Evolutionary conservation across 2,888 invertebrate species (phyloP), one percentile per base, ranked within the genome.

Genomic region (Chaetoderma sp.): DNA sequence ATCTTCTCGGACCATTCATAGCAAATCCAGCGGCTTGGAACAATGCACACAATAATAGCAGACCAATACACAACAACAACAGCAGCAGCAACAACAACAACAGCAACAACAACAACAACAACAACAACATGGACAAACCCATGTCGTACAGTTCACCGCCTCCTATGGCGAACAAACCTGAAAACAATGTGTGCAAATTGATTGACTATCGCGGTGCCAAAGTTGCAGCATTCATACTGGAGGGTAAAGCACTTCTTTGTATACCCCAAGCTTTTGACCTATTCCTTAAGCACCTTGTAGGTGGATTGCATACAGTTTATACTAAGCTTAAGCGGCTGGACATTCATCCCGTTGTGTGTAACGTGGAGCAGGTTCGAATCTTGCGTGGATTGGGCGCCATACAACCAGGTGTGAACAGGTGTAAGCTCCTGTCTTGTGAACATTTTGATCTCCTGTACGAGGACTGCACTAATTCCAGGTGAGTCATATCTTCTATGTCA

Each of bases 401-500:
- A 84, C 98, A 99, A 89, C 98, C 98, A 50, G 99, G 99, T 77
- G 99, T 99, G 87, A 99, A 99, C 91, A 92, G 99, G 85, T 99
- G 99, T 91, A 99, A 99, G 90, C 91, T 99, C 86, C 93, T 99
- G 79, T 94, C 95, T 85, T 97, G 97, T 90, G 95, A 95, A 89
- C 98, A 99, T 91, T 99, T 99, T 90, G 98, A 99, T 90, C 92
- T 95, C 78, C 93, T 99, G 81, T 98, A 96, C 90, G 93, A 96
- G 88, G 99, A 99, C 92, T 99, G 99, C 92, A 98, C 98, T 83
- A 98, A 97, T 83, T 98, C 98, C 92, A 98, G 98, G 98, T 99
- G 94, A 91, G 86, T 68, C 3, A 4, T 54, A 25, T 36, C 2
- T 18, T n/a, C n/a, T n/a, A n/a, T n/a, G n/a, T n/a, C n/a, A n/a